Evolutionary conservation across 2,113 vertebrate species (phyloP).

Genomic region (Spheniscus mendiculus): DNA sequence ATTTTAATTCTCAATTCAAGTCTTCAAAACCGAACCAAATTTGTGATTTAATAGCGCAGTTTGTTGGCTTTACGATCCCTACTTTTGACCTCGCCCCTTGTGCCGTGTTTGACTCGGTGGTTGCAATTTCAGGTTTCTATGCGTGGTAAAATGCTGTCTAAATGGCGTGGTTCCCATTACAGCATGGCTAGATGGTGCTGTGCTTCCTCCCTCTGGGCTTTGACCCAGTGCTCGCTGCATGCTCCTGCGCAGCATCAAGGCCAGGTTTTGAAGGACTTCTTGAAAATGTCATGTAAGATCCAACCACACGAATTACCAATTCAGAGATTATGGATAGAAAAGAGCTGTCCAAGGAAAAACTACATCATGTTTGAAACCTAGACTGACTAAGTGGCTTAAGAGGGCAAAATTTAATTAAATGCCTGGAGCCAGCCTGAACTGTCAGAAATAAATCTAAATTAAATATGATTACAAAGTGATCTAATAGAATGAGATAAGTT

Average conservation of each 20-base stretch:
- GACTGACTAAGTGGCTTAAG: constrained; percentile 62
- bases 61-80: not conserved
- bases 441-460: constrained; percentile 75
- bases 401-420: constrained; percentile 71
- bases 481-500: constrained; percentile 69
- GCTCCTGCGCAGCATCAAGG: not conserved
- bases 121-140: not conserved
- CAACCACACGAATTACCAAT: not conserved
- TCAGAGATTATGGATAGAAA: constrained; percentile 29
- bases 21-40: not conserved
- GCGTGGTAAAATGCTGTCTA: accelerated
- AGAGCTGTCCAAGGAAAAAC: constrained; percentile 23
- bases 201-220: not conserved
- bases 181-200: not conserved
- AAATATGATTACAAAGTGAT: constrained; percentile 70
- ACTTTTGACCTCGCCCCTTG: not conserved
- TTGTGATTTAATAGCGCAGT: not conserved
- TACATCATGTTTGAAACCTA: constrained; percentile 44
- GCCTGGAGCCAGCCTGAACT: constrained; percentile 61
- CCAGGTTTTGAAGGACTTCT: not conserved
- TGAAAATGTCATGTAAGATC: not conserved
- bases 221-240: not conserved
- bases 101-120: accelerated
- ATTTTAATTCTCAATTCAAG: not conserved
- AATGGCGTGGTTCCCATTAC: accelerated